Evolutionary conservation across 2,113 vertebrate species (phyloP), one percentile per base, ranked within the genome.

Genomic region (Hassar affinis): DNA sequence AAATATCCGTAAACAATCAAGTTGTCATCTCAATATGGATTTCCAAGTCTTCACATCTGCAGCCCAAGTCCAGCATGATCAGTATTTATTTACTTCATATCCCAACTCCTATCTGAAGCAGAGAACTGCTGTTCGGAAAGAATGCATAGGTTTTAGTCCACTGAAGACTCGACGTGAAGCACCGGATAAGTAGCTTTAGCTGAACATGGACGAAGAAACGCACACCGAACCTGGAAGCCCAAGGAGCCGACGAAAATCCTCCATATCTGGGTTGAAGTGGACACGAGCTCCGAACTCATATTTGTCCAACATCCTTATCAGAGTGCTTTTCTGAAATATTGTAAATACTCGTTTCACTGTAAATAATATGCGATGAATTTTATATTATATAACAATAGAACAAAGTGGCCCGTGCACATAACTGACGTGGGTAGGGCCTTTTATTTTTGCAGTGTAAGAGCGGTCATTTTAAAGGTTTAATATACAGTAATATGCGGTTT

Each of bases 41-140:
- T 47, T 78, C 27, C 49, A 76, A 54, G 74, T 76, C 27, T 59
- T 59, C 22, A 18, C 30, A 4, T 77, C 35, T 61, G 75, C 35
- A 62, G 78, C 57, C 78, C 78, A 64, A 64, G 78, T 79, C 45
- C 17, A 47, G 59, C 18, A 5, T 30, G 42, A 79, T 79, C 78
- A 79, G 78, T 79, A 64, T 79, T 79, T 45, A 47, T 45, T 79
- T 61, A 30, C 42, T 20, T 51, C 25, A 74, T 25, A 51, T 74
- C 45, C 22, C 38, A 71, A 12, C 17, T 69, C 25, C 10, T 9
- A 42, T 69, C 38, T 12, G 66, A 69, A 35, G 17, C 22, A 35
- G 25, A 45, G 35, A 27, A 42, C 68, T 6, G 1, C 64, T 68
- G 64, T 45, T 12, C 12, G 20, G 38, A 45, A 45, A 45, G 38